These are phyloP conservation scores for Micrasema longulum DNA, from an alignment of 1,140 invertebrate genomes.

Conservation along the genomic window DNA sequence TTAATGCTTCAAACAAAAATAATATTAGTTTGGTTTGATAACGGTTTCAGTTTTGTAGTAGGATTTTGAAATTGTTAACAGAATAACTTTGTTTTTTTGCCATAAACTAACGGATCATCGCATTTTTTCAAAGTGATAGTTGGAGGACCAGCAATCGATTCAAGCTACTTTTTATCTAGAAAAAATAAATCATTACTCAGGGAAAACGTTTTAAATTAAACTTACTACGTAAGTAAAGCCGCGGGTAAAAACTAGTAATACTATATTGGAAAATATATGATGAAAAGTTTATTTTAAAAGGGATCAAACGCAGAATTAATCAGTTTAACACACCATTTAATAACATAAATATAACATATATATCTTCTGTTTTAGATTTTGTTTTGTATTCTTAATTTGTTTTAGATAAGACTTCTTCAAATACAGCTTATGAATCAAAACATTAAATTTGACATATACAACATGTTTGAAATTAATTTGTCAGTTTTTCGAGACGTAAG, in stretches of 20 bases:
- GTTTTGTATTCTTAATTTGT: too few relatives aligned
- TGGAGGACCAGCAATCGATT: too few relatives aligned
- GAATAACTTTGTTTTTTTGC: too few relatives aligned
- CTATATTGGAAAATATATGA: neutral
- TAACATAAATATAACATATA: neutral
- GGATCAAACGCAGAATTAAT: neutral
- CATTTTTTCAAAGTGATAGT: too few relatives aligned
- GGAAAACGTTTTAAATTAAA: neutral
- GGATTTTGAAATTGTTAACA: too few relatives aligned
- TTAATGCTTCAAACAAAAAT: too few relatives aligned
- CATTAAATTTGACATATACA: conserved; percentile 1
- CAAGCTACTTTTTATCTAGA: too few relatives aligned
- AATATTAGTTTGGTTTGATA: too few relatives aligned
- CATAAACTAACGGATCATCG: too few relatives aligned
- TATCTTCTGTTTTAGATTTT: neutral
- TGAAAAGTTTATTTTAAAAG: neutral
- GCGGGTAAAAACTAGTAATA: neutral
- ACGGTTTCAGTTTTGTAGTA: too few relatives aligned
- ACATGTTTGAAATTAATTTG: conserved; percentile 21
- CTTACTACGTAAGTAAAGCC: neutral
- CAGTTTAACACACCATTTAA: neutral
- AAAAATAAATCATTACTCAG: too few relatives aligned
- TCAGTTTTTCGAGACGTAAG: neutral
- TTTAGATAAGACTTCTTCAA: conserved; percentile 8
- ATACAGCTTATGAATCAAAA: conserved; percentile 3